Evolutionary conservation across 2,888 invertebrate genomes (phyloP), one percentile per base, ranked within the genome.

Genomic region (Asteroscopus sphinx): DNA sequence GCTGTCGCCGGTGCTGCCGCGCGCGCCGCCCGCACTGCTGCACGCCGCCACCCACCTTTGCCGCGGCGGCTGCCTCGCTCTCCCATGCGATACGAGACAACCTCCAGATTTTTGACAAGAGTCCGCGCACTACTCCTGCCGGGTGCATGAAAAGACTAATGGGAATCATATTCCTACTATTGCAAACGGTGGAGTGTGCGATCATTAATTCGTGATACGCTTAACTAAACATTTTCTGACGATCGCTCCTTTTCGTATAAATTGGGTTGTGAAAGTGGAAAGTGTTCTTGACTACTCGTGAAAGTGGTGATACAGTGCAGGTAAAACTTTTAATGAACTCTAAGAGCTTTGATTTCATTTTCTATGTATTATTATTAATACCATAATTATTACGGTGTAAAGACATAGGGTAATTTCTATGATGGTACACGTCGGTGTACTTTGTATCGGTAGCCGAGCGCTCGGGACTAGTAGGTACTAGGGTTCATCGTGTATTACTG

Each of bases 271-370:
- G 80, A 78, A 69, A 75, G 77, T 79, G 80, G 76, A 78, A 79
- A 78, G 81, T 81, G 84, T 82, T 81, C 76, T 79, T 70, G 74
- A 80, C 68, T 77, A 62, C 78, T 77, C 80, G 83, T 83, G 80
- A 80, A 81, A 83, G 84, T 83, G 77, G 86, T 87, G 85, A 86
- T 85, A 88, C 81, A 80, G 88, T 88, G 88, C 85, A 85, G 85
- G 86, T 85, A 81, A 85, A 84, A 78, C 79, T 85, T 84, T 80
- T 82, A 82, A 83, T 82, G 82, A 86, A 89, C 85, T 81, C 79
- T 85, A 88, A 86, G 91, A 92, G 90, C 90, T 91, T 92, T 80
- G 85, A 84, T 79, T 86, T 86, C 79, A 82, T 79, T 83, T 86
- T 89, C 79, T 87, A 85, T 86, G 82, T 87, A 88, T 86, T 87